These are phyloP conservation scores for Lepidocyrtinus sp. DNA, from an alignment of 2,888 invertebrate genomes.

Conservation along the genomic window DNA sequence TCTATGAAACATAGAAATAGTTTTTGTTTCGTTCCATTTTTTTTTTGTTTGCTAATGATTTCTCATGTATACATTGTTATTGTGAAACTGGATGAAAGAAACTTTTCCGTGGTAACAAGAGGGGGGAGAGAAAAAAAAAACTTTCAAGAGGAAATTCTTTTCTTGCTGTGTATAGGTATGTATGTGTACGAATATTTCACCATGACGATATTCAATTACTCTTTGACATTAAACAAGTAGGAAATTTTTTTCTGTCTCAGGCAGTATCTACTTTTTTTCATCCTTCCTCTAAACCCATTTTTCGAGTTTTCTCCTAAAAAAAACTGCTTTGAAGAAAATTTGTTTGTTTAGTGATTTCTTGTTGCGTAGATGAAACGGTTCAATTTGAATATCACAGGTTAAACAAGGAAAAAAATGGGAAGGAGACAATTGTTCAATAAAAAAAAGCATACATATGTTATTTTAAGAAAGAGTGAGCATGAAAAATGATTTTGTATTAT, in stretches of 20 bases:
- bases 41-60: constrained; percentile 14
- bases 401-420: background rate
- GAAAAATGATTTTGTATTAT: background rate
- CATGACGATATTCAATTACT: constrained; percentile 4
- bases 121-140: background rate
- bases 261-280: background rate
- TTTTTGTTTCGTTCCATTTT: background rate
- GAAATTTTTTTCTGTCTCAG: background rate
- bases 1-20: constrained; percentile 1
- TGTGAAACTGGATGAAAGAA: background rate
- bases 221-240: background rate
- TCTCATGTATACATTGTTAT: constrained; percentile 4
- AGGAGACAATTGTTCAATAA: constrained; percentile 2
- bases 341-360: constrained; percentile 7
- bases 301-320: too few species aligned
- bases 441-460: background rate
- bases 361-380: background rate
- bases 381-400: constrained; percentile 4
- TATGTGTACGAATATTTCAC: background rate
- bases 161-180: too few species aligned
- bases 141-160: background rate
- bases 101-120: background rate
- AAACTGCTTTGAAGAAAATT: background rate
- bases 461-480: background rate
- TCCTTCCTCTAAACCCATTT: background rate